phyloP scores from a whole-genome alignment of 1,140 invertebrate species.

The Aporrectodea caliginosa region DNA sequence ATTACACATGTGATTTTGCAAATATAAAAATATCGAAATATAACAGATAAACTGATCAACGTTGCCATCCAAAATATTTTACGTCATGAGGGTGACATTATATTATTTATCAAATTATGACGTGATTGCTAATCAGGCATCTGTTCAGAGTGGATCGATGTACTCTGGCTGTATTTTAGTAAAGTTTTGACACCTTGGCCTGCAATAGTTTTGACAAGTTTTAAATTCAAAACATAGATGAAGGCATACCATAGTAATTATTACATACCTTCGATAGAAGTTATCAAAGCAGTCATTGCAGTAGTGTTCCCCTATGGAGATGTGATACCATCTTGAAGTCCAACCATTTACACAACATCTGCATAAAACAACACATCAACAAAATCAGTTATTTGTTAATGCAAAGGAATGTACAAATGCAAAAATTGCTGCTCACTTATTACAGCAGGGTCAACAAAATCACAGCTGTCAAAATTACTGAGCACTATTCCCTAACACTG shows the following conservation, averaged over 20 bases:
- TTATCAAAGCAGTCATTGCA: constrained; percentile 58
- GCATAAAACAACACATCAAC: not conserved
- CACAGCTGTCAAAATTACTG: too few relatives aligned
- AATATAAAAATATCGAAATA: too few relatives aligned
- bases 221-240: constrained; percentile 17
- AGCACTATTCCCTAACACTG: too few relatives aligned
- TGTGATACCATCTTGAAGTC: constrained; percentile 57
- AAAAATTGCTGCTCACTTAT: too few relatives aligned
- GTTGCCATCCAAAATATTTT: too few relatives aligned
- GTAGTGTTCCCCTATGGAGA: constrained; percentile 56
- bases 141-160: not conserved
- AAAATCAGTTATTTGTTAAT: too few relatives aligned
- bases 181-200: not conserved
- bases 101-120: not conserved
- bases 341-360: constrained; percentile 49
- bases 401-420: too few relatives aligned
- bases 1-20: too few relatives aligned
- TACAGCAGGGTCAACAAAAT: too few relatives aligned
- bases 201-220: constrained; percentile 8
- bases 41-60: too few relatives aligned
- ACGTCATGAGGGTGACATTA: too few relatives aligned
- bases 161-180: not conserved
- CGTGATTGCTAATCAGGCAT: not conserved
- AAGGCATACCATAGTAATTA: not conserved
- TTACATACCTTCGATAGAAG: constrained; percentile 52